phyloP scores from a whole-genome alignment of 2,888 invertebrate species.

The Hedychridium roseum region DNA sequence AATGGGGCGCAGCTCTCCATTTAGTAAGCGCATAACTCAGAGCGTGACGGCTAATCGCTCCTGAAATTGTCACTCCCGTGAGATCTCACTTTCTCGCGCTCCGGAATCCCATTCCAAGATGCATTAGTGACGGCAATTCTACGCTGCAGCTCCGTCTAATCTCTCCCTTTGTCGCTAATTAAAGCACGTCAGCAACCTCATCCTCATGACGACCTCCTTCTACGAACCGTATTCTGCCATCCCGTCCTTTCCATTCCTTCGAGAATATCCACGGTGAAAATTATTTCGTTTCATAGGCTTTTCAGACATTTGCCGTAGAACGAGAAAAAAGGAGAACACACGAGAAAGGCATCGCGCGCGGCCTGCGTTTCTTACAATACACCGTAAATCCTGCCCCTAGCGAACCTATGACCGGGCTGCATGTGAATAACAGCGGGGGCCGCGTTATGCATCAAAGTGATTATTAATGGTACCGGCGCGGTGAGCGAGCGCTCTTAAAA shows the following conservation, averaged over 20 bases:
- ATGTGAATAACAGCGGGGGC: constrained; percentile 54
- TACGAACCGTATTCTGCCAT: not conserved
- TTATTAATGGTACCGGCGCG: constrained; percentile 57
- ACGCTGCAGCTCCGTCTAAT: constrained; percentile 37
- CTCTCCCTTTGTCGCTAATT: constrained; percentile 49
- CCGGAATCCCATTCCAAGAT: constrained; percentile 46
- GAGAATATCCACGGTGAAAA: not conserved
- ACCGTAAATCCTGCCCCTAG: constrained; percentile 51
- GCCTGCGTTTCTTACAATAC: constrained; percentile 46
- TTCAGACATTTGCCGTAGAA: not conserved
- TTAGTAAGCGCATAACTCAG: constrained; percentile 59
- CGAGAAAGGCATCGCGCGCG: no score
- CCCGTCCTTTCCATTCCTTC: constrained; percentile 10
- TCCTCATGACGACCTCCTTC: constrained; percentile 15
- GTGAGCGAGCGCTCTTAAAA: constrained; percentile 52
- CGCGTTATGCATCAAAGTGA: constrained; percentile 58
- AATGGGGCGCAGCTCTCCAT: constrained; percentile 54
- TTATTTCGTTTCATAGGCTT: not conserved
- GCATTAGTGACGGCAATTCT: constrained; percentile 51
- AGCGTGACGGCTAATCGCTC: constrained; percentile 62
- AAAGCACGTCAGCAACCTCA: constrained; percentile 51
- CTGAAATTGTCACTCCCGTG: constrained; percentile 58
- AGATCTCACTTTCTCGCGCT: constrained; percentile 48
- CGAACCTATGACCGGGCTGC: constrained; percentile 1
- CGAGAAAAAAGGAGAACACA: constrained; percentile 9